Evolutionary conservation across 1,140 invertebrate genomes (phyloP), one percentile per base, ranked within the genome.

Genomic region (Papilio polyxenes): DNA sequence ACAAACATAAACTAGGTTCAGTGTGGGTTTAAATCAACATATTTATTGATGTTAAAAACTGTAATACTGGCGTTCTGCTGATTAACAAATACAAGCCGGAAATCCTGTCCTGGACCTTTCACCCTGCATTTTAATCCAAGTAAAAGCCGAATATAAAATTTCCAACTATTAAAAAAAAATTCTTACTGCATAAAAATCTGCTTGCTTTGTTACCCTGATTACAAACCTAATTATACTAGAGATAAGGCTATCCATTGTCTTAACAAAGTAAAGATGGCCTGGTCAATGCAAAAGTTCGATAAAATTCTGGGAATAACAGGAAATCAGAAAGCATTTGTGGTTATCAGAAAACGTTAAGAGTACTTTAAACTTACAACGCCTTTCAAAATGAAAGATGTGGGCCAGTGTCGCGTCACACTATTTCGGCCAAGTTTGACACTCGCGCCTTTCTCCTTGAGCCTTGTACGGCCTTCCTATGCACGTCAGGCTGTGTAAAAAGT

Each of bases 351-450:
- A 44, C 7, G 7, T 44, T 44, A 44, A 17, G 51, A 15, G 17
- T 59, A n/a, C 9, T 53, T 17, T 59, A 59, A 59, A 20, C 17
- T 20, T 59, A 20, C 17, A 31, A 65, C 13, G 23, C 23, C 31
- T 37, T 72, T 37, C 4, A 72, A 72, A 65, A 31, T 20, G 31
- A 31, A 65, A 72, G 11, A 72, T 65, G 9, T 65, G 17, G 62
- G 62, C 23, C 62, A 31, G 23, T 65, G 62, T 65, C 62, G 23
- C 17, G 62, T 31, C 31, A 49, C n/a, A 53, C 40, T 10, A 76
- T 76, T 7, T 76, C 40, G 75, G 75, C 20, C 75, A 77, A 77
- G 49, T 56, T 76, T 76, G 75, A 53, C 75, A 49, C 44, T n/a
- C 75, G 75, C 10, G 48, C 75, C 75, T 77, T 77, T 77, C 75